A percentile compares a stretch with the other conserved stretches of the same genome.
phyloP scores from a whole-genome alignment of 2,113 vertebrate species.

The Syngnathus typhle region DNA sequence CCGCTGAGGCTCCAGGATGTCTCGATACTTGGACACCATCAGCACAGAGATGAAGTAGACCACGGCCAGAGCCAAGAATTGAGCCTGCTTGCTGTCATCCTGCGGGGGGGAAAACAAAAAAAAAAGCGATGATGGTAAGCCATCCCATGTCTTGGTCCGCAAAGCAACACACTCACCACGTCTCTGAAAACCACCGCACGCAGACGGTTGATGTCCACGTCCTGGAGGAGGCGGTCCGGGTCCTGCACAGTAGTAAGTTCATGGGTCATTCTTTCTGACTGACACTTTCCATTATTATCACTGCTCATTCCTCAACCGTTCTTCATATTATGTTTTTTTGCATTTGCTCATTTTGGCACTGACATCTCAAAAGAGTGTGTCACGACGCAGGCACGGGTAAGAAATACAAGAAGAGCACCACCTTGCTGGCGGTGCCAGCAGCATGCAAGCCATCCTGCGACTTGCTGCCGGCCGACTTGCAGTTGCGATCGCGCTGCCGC shows the following conservation, averaged over 20 bases:
- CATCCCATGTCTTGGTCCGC: neutral
- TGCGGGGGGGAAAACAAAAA: constrained; percentile 42
- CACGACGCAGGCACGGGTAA: constrained; percentile 8
- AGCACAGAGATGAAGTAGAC: constrained; percentile 99
- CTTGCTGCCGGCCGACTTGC: constrained; percentile 82
- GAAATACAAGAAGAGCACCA: constrained; percentile 47
- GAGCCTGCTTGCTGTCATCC: constrained; percentile 98
- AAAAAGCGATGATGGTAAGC: neutral
- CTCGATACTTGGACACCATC: constrained; percentile 98
- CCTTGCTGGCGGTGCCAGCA: constrained; percentile 78
- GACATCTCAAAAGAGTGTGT: too few species aligned
- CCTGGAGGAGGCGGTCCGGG: constrained; percentile 95
- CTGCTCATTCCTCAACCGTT: too few species aligned
- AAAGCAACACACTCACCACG: constrained; percentile 77
- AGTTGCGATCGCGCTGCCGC: constrained; percentile 87
- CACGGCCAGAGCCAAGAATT: constrained; percentile 94
- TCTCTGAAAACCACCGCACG: constrained; percentile 97
- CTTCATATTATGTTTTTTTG: too few species aligned
- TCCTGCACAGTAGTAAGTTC: constrained; percentile 75
- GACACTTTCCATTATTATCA: too few species aligned
- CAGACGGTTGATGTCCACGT: constrained; percentile 97
- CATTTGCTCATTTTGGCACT: too few species aligned
- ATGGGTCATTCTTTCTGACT: too few species aligned
- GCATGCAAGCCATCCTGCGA: constrained; percentile 84
- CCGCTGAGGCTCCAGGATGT: constrained; percentile 94